Conservation (phyloP, 2,888 invertebrate species). For the Lagria hirta region DNA sequence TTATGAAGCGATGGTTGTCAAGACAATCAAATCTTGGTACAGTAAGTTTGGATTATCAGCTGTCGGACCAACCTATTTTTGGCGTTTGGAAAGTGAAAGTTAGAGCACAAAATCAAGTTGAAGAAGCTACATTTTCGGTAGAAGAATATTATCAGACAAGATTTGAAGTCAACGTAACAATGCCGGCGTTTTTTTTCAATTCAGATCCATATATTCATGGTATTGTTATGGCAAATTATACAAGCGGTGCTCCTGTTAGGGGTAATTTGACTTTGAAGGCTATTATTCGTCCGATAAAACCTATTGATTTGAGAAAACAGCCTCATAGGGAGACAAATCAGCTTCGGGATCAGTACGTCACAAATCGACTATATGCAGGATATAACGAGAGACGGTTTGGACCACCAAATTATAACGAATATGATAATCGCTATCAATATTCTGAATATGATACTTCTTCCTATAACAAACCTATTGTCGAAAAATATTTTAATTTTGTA, state of each 20-base stretch:
- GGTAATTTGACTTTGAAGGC: conserved; percentile 88
- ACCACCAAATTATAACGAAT: conserved; percentile 5
- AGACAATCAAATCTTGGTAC: conserved; percentile 91
- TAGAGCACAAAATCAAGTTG: conserved; percentile 84
- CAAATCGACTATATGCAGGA: conserved; percentile 9
- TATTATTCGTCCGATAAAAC: conserved; percentile 69
- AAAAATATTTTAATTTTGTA: conserved; percentile 75
- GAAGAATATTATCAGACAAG: conserved; percentile 95
- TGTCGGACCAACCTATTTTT: conserved; percentile 89
- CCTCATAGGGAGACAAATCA: conserved; percentile 16
- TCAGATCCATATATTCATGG: conserved; percentile 83
- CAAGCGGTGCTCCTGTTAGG: conserved; percentile 85
- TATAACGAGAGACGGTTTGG: conserved; percentile 10
- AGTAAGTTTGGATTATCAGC: conserved; percentile 86
- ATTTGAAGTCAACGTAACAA: conserved; percentile 94
- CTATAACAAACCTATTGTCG: conserved; percentile 52
- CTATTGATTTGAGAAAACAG: conserved; percentile 38
- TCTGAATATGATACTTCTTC: conserved; percentile 25
- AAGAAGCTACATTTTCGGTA: conserved; percentile 82
- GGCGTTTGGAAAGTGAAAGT: conserved; percentile 92
- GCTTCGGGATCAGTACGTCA: conserved; percentile 8
- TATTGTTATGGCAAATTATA: conserved; percentile 91
- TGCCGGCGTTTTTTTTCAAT: conserved; percentile 92
- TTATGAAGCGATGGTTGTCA: conserved; percentile 91
- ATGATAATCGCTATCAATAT: conserved; percentile 9